Evolutionary conservation across 2,888 invertebrate genomes (phyloP), one percentile per base, ranked within the genome.

Genomic region (Philereme transversata): DNA sequence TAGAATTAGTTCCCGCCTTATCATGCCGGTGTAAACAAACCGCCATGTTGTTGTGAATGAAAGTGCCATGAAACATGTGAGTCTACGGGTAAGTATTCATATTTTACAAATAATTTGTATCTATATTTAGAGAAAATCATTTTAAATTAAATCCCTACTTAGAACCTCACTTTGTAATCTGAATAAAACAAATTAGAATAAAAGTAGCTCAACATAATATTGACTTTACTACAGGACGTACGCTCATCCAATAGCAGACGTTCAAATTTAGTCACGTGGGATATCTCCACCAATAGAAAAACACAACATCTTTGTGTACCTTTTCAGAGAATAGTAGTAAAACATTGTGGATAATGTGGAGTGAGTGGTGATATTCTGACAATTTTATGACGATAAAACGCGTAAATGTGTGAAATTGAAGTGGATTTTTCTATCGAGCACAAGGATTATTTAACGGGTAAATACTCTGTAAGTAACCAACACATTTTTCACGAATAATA

Each of bases 371-470:
- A 89, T 85, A 85, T 88, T 88, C 86, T 91, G 89, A 87, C 89
- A 90, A 87, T 89, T 82, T 87, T 80, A 89, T 90, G 89, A 86
- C 82, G 80, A 81, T 89, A 89, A 86, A 86, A 84, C 82, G 68
- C 90, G 87, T 92, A 93, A 89, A 95, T 94, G 94, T 94, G 94
- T 91, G 94, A 95, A 93, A 93, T 95, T 90, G 93, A 94, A 52
- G 55, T 63, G 93, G 95, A 94, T 93, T 95, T 93, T 93, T 93
- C 94, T 76, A 86, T 93, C 83, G 93, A 94, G 93, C 95, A 94
- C 90, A 93, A 93, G 91, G 93, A 94, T 93, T 94, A 94, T 87
- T 93, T 93, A 87, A 82, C 89, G 75, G 93, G 93, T 92, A 95
- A 94, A 93, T 94, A 94, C 93, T 93, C 94, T 93, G 95, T 95